These are phyloP conservation scores for Sakesphorus luctuosus DNA, from an alignment of 2,113 vertebrate genomes.

Conservation along the genomic window DNA sequence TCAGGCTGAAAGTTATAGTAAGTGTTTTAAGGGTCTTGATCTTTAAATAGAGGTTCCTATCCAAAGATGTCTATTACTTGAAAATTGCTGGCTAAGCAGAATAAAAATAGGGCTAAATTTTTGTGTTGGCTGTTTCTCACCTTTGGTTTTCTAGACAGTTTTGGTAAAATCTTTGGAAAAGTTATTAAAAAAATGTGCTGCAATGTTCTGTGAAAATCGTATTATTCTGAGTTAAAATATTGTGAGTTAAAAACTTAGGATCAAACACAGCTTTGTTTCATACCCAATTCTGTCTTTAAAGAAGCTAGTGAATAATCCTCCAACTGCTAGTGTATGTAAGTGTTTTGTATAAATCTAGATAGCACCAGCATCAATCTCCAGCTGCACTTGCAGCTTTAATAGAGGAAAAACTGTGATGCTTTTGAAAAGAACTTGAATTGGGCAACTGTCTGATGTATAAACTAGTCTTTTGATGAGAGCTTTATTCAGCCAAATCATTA, in stretches of 20 bases:
- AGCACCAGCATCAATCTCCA: neutral
- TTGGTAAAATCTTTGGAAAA: neutral
- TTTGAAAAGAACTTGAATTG: neutral
- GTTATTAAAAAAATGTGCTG: neutral
- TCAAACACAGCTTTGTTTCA: neutral
- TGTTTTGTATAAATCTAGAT: neutral
- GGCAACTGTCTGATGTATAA: neutral
- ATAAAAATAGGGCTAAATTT: neutral
- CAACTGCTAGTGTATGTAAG: accelerated
- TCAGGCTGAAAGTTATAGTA: neutral
- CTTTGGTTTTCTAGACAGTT: neutral
- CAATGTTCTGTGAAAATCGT: neutral
- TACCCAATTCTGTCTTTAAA: neutral
- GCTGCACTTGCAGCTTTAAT: neutral
- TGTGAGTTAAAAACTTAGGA: accelerated
- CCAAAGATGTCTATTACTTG: accelerated
- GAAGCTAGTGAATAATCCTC: neutral
- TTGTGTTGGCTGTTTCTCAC: neutral
- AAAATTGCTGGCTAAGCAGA: neutral
- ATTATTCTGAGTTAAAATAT: neutral
- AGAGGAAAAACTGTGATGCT: neutral
- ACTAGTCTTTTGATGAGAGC: neutral
- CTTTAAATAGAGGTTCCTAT: neutral
- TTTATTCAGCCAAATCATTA: neutral
- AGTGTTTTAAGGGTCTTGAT: neutral